Evolutionary conservation across 2,113 vertebrate species (phyloP).

Genomic region (Pachypanchax playfairii): DNA sequence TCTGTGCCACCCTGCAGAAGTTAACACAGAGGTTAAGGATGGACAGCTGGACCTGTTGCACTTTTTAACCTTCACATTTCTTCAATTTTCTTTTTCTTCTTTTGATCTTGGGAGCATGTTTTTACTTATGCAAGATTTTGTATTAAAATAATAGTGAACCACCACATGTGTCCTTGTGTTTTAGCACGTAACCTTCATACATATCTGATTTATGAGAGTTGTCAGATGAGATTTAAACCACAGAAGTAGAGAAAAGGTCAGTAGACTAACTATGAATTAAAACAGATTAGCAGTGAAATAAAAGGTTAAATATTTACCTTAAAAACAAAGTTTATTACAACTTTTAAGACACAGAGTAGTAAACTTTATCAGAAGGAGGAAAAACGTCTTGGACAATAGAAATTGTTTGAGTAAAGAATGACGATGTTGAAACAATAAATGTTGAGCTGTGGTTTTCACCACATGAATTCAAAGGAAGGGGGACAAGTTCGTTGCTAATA

Average conservation of each 20-base stretch:
- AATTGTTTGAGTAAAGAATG: slow-evolving; percentile 72
- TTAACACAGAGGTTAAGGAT: slow-evolving; percentile 29
- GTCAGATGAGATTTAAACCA: slow-evolving; percentile 14
- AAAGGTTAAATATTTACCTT: neutral
- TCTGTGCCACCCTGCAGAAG: slow-evolving; percentile 27
- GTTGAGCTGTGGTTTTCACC: slow-evolving; percentile 61
- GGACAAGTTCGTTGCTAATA: slow-evolving; percentile 8
- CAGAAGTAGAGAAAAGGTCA: neutral
- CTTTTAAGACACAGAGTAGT: neutral
- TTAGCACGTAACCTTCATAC: neutral
- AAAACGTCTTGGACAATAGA: slow-evolving; percentile 58
- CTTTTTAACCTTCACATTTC: too few relatives aligned
- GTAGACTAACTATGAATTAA: neutral
- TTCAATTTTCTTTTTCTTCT: too few relatives aligned
- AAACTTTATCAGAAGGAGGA: slow-evolving; percentile 19
- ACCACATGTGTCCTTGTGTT: neutral
- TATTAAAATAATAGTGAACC: neutral
- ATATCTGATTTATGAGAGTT: neutral
- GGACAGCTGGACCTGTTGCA: neutral
- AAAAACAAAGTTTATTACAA: neutral
- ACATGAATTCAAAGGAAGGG: slow-evolving; percentile 55
- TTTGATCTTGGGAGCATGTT: too few relatives aligned
- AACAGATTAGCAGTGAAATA: neutral
- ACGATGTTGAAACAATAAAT: slow-evolving; percentile 59
- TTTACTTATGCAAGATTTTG: too few relatives aligned